phyloP scores from a whole-genome alignment of 2,888 invertebrate genomes.

The Dermolepida albohirtum region DNA sequence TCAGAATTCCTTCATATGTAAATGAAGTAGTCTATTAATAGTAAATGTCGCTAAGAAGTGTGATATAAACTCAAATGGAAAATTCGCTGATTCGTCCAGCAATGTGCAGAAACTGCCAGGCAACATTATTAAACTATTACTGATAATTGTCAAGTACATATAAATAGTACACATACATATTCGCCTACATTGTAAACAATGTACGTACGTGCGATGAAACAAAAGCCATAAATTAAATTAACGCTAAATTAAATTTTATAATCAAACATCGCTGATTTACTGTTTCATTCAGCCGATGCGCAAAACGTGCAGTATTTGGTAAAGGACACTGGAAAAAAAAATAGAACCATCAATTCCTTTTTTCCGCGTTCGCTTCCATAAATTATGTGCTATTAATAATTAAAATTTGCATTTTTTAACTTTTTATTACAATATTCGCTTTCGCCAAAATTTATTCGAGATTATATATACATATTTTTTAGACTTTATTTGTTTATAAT shows the following conservation, averaged over 20 bases:
- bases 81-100: too few species aligned
- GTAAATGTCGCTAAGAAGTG: too few species aligned
- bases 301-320: slow-evolving; percentile 22
- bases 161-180: slow-evolving; percentile 35
- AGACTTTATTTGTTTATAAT: not conserved
- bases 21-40: too few species aligned
- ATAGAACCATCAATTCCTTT: slow-evolving; percentile 26
- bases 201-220: slow-evolving; percentile 52
- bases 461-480: not conserved
- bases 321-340: slow-evolving; percentile 20
- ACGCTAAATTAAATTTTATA: slow-evolving; percentile 61
- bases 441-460: too few species aligned
- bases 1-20: too few species aligned
- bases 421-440: slow-evolving; percentile 2
- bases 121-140: slow-evolving; percentile 39
- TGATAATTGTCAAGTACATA: slow-evolving; percentile 42
- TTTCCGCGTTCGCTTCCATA: slow-evolving; percentile 26
- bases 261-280: slow-evolving; percentile 57
- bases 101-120: not conserved
- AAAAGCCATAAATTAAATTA: slow-evolving; percentile 59
- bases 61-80: too few species aligned
- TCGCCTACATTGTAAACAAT: slow-evolving; percentile 55
- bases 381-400: slow-evolving; percentile 34
- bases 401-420: slow-evolving; percentile 21
- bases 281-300: slow-evolving; percentile 40